Conservation (phyloP, 2,113 vertebrate genomes). For the Equus przewalskii region DNA sequence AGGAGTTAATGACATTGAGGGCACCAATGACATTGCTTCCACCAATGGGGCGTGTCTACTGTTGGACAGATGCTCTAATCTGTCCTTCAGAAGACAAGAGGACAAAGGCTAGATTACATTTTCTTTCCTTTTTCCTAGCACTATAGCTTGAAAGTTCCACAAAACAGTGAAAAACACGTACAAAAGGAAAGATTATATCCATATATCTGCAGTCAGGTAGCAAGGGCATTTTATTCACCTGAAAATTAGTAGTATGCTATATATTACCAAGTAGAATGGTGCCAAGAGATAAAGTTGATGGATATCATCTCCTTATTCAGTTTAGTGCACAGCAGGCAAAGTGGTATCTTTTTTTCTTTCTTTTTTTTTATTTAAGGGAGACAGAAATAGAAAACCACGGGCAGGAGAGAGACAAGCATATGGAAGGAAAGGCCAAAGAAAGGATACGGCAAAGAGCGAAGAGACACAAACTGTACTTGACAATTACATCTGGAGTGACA, state of each 20-base stretch:
- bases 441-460: constrained; percentile 59
- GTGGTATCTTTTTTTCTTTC: not conserved
- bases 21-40: not conserved
- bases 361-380: not conserved
- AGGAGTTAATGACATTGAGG: not conserved
- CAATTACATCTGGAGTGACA: constrained; percentile 63
- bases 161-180: constrained; percentile 42
- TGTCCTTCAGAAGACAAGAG: not conserved
- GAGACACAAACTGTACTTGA: constrained; percentile 54
- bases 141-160: not conserved
- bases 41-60: not conserved
- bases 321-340: constrained; percentile 73
- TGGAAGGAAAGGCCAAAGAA: constrained; percentile 76
- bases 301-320: constrained; percentile 65
- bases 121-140: not conserved
- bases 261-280: constrained; percentile 54
- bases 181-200: constrained; percentile 27
- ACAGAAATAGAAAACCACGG: constrained; percentile 73
- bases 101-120: not conserved
- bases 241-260: constrained; percentile 67
- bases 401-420: constrained; percentile 72
- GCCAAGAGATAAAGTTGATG: constrained; percentile 67
- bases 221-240: constrained; percentile 63
- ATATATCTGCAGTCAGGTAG: constrained; percentile 17
- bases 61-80: not conserved